Conservation (phyloP, 2,113 vertebrate species). For the Jacana jacana region DNA sequence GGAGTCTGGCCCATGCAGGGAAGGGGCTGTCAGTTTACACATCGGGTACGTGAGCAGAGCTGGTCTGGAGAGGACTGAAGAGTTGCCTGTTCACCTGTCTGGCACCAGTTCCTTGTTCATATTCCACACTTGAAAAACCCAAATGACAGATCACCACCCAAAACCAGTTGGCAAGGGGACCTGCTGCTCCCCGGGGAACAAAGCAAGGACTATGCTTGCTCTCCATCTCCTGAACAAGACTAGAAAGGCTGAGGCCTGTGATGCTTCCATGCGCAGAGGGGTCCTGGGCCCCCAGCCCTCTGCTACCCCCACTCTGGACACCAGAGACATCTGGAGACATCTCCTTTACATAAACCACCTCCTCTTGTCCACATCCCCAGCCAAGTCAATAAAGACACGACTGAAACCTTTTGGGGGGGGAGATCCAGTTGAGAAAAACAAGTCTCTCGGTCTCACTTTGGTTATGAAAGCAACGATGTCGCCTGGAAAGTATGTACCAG, state of each 20-base stretch:
- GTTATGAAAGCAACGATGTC: constrained; percentile 66
- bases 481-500: constrained; percentile 68
- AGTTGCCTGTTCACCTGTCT: not conserved
- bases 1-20: not conserved
- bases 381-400: not conserved
- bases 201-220: not conserved
- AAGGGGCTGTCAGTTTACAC: not conserved
- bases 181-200: not conserved
- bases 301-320: not conserved
- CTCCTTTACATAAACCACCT: not conserved
- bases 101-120: not conserved
- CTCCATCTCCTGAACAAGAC: not conserved
- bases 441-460: not conserved
- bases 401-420: not conserved
- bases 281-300: not conserved
- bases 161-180: not conserved
- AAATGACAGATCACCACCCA: not conserved
- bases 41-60: not conserved
- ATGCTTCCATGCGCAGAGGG: not conserved
- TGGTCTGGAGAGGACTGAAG: not conserved
- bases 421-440: constrained; percentile 50
- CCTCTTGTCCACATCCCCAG: not conserved
- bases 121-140: not conserved
- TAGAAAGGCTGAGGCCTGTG: not conserved
- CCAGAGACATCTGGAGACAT: not conserved